Conservation (phyloP, 1,140 invertebrate species). For the Paramacrobiotus metropolitanus region DNA sequence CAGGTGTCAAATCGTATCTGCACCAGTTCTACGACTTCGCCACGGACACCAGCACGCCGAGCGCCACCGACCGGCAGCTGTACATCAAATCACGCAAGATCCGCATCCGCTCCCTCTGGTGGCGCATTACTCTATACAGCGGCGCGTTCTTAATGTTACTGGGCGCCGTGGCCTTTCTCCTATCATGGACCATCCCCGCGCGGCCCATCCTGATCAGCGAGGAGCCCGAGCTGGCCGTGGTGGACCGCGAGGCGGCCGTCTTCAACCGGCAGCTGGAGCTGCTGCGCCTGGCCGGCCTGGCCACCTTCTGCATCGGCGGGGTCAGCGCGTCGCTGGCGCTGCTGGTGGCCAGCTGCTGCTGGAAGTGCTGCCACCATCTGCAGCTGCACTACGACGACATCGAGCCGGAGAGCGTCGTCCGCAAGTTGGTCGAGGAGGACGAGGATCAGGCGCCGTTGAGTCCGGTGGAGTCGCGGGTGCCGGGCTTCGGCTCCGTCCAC, state of each 20-base stretch:
- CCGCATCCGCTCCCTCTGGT: not conserved
- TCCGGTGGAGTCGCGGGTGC: not conserved
- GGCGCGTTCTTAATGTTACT: constrained; percentile 25
- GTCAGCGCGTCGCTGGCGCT: constrained; percentile 25
- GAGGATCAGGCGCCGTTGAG: not conserved
- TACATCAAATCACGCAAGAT: not conserved
- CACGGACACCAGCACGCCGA: not conserved
- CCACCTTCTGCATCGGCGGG: constrained; percentile 29
- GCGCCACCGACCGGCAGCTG: not conserved
- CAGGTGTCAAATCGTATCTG: constrained; percentile 27
- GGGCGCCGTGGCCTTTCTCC: constrained; percentile 26
- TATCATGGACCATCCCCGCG: constrained; percentile 28
- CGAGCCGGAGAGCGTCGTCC: not conserved
- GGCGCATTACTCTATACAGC: not conserved
- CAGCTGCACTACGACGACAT: not conserved
- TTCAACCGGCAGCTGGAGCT: constrained; percentile 30
- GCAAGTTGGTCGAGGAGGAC: not conserved
- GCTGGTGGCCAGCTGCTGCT: constrained; percentile 23
- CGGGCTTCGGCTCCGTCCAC: not conserved
- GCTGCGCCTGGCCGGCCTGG: constrained; percentile 28
- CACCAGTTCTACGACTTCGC: constrained; percentile 27
- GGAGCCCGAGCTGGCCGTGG: constrained; percentile 23
- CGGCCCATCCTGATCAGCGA: constrained; percentile 23
- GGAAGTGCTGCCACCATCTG: not conserved
- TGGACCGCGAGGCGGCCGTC: constrained; percentile 24